These are phyloP conservation scores for Poeciliopsis presidionis DNA, from an alignment of 2,797 vertebrate genomes.

Conservation along the genomic window DNA sequence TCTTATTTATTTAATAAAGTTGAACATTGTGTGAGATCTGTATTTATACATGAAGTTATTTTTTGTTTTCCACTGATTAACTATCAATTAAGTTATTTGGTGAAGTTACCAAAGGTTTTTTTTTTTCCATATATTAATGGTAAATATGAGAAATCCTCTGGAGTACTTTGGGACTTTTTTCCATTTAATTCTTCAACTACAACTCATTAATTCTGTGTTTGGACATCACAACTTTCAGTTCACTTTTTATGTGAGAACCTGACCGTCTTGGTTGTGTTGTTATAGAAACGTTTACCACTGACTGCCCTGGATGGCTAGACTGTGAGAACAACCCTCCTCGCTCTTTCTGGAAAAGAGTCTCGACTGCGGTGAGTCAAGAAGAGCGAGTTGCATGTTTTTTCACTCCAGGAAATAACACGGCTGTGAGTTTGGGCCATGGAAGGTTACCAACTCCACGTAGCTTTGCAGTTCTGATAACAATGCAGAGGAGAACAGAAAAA, in stretches of 20 bases:
- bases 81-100: neutral
- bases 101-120: neutral
- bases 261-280: slow-evolving; percentile 1
- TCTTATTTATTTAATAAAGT: no score
- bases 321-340: slow-evolving; percentile 69
- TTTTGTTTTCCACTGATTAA: neutral
- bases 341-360: slow-evolving; percentile 74
- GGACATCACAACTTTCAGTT: neutral
- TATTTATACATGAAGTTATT: no score
- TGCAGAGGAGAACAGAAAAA: slow-evolving; percentile 20
- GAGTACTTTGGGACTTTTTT: neutral
- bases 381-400: neutral
- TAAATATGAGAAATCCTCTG: neutral
- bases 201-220: neutral
- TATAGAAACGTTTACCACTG: slow-evolving; percentile 70
- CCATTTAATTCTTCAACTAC: neutral
- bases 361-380: slow-evolving; percentile 64
- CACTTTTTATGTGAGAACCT: rapidly evolving
- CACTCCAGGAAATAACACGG: no score
- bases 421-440: neutral
- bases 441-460: slow-evolving; percentile 3
- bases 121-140: neutral
- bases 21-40: no score
- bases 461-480: slow-evolving; percentile 3
- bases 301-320: slow-evolving; percentile 56